Evolutionary conservation across 2,797 vertebrate species (phyloP), one percentile per base, ranked within the genome.

Genomic region (Octomys mimax): DNA sequence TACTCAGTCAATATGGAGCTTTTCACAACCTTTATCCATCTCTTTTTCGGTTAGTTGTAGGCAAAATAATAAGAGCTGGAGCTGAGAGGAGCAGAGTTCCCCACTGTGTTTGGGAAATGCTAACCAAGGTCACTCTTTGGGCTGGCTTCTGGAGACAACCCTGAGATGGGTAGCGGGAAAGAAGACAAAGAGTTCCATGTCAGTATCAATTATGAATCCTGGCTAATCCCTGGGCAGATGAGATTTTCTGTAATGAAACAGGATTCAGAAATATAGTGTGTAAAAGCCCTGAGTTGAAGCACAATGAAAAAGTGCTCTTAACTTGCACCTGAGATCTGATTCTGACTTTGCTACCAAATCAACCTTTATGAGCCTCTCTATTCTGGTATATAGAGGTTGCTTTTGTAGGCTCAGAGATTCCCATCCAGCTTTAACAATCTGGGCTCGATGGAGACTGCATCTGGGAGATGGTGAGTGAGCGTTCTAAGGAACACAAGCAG

Each of bases 211-310:
- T 95, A 84, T 46, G 84, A 91, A 75, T 84, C 68, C 42, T 57
- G 70, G 59, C 42, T 42, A 49, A 61, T 80, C 79, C 31, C 42
- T 54, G 24, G 26, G 39, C 13, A 93, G 64, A 70, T 64, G 75
- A 46, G 79, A 91, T 92, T 96, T 93, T 57, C 84, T 84, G 2
- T 84, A 87, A 85, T 66, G 90, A 84, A 80, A 75, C n/a, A 7
- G 36, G 16, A 28, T 33, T 78, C 52, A 14, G 52, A 75, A 91
- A 33, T 73, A 77, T 36, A 73, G 1, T 78, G 59, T 89, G 92
- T 92, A 62, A 94, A 97, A 85, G 87, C 14, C 62, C 75, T 70
- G n/a, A 90, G n/a, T 42, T 83, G 59, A 89, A 54, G 24, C 33
- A 75, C 36, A 46, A 26, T 92, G 31, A 54, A 94, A 95, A 93